Evolutionary conservation across 2,797 vertebrate genomes (phyloP), one percentile per base, ranked within the genome.

Genomic region (Spheniscus humboldti): DNA sequence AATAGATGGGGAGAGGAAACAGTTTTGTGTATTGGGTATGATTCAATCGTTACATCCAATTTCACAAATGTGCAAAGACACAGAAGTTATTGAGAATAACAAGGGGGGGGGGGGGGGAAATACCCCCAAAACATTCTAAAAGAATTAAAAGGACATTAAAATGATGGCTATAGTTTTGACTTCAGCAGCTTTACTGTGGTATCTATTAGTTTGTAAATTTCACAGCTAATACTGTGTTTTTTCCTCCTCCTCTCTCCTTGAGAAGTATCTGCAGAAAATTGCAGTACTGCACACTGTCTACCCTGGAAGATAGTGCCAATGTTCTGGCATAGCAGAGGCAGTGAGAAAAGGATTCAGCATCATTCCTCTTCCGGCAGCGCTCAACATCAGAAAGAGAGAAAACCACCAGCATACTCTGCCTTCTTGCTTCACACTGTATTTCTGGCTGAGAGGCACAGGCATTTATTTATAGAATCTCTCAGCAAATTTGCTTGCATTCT

Each of bases 11-110:
- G 41, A 76, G 41, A 86, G 8, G 27, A 73, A 84, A 67, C 3
- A 0, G 24, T 53, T 85, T 30, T 57, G 13, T 35, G 5, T 37
- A 22, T 11, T 16, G 11, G 9, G 2, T 43, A 85, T 13, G 23
- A 89, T 31, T 85, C 25, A 82, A 11, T 1, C 19, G 47, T 28
- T 45, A 59, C 63, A 87, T 13, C 4, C 5, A 37, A 52, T 48
- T 78, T 91, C 39, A 92, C 3, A 22, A 35, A 69, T 4, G 11
- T 0, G 0, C 43, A 50, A 45, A 43, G 13, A 56, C 0, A 3
- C 3, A 37, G 18, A 50, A 77, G 10, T 50, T 60, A 71, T 1
- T 63, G 41, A 68, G n/a, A 90, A 60, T 8, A 63, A 79, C 4
- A 66, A 9, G 33, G 4, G 7, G 22, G 22, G 14, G 6, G 33